These are phyloP conservation scores for Phyllotis vaccarum DNA, from an alignment of 2,797 vertebrate species.

Conservation along the genomic window DNA sequence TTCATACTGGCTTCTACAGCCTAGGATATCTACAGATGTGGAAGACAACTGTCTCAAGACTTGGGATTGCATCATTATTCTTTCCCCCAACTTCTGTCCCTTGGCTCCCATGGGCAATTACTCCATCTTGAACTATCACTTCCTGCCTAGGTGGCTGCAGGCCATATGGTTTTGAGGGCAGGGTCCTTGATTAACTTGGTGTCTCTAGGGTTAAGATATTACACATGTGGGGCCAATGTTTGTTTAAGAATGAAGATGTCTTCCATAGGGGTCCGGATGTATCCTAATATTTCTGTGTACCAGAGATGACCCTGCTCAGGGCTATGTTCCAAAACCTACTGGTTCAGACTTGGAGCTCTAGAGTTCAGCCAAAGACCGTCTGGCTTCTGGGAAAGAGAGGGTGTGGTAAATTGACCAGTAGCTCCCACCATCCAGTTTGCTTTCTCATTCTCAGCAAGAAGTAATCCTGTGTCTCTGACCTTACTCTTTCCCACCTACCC, in stretches of 20 bases:
- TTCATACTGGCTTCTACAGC: not conserved
- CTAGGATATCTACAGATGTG: not conserved
- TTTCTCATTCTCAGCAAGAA: not conserved
- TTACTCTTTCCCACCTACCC: not conserved
- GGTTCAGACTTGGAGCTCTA: slow-evolving; percentile 24
- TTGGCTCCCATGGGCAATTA: not conserved
- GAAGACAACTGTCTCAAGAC: not conserved
- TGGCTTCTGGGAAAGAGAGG: slow-evolving; percentile 33
- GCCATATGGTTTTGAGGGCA: not conserved
- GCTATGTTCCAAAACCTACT: slow-evolving; percentile 1
- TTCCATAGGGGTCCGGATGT: not conserved
- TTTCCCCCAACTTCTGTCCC: not conserved
- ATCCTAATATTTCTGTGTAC: slow-evolving; percentile 18
- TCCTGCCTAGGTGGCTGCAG: not conserved
- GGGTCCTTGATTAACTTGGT: slow-evolving; percentile 3
- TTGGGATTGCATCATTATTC: not conserved
- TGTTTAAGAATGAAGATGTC: slow-evolving; percentile 44
- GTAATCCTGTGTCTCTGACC: not conserved
- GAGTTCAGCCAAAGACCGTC: slow-evolving; percentile 35
- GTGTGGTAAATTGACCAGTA: not conserved
- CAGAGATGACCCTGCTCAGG: slow-evolving; percentile 18
- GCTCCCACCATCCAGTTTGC: slow-evolving; percentile 21
- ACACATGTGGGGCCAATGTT: not conserved
- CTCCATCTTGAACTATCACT: not conserved
- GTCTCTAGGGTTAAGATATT: not conserved